Base-by-base conservation (phyloP, 2,888 invertebrate species). In the Helicoverpa assulta region DNA sequence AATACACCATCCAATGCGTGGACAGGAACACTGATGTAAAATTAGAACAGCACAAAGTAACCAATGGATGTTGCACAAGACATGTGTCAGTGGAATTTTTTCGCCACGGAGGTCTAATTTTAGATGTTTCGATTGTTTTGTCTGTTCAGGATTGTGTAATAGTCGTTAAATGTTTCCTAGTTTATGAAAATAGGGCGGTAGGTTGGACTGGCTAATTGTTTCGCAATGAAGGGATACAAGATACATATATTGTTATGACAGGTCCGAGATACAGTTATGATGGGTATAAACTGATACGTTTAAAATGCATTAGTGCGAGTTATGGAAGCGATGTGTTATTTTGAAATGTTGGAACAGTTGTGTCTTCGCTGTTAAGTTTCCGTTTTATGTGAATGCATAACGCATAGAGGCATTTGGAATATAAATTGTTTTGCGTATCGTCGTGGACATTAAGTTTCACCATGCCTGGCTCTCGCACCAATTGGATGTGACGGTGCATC, bases 91-190 rank as follows among this genome's bases (percentile, higher is more conserved):
- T 67, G 72, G 68, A 85, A 82, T 88, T 92, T 91, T 92, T 89
- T 82, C 76, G 47, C 68, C 73, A 78, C 69, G 69, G 66, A 70
- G 69, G 53, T 85, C 89, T 92, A 93, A 90, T 90, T 91, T 88
- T 92, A 92, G 89, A 85, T 70, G 84, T 86, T 85, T 82, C 88
- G 88, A 94, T 94, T 95, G 94, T 94, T 94, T 89, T 92, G 93
- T 94, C 93, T 94, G 91, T 89, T 86, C 85, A 67, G 86, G 85
- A 89, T 94, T 93, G 90, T 91, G 94, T 91, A 94, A 94, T 85
- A 73, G 80, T 84, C 85, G 89, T 90, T 89, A 91, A 92, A 93
- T 89, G 90, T 93, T 94, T 92, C 93, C 93, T 90, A 90, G 90
- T 92, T 88, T 85, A 88, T 86, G 89, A 89, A 93, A 92, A 92